phyloP scores from a whole-genome alignment of 2,888 invertebrate genomes.

The Drosophila anceps region DNA sequence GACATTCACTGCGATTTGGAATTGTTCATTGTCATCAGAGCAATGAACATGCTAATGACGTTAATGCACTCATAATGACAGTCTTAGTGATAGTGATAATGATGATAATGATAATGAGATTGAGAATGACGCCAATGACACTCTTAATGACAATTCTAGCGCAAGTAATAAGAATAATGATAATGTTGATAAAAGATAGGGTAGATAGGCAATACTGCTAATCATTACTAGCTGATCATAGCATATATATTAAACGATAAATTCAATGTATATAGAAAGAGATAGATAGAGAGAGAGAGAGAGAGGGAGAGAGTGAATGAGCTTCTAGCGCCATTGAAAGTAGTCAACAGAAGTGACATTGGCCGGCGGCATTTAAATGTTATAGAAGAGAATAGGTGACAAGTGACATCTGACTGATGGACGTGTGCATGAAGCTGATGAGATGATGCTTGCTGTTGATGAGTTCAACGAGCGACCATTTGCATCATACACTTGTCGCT shows the following conservation, averaged over 20 bases:
- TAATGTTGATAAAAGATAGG: not conserved
- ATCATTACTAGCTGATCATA: too few relatives aligned
- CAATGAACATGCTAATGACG: not conserved
- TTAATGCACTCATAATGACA: too few relatives aligned
- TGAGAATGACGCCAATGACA: not conserved
- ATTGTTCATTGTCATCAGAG: not conserved
- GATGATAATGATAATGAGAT: not conserved
- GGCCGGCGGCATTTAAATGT: not conserved
- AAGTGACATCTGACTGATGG: not conserved
- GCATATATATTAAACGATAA: not conserved
- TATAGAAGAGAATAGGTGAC: constrained; percentile 2
- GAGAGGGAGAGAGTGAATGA: not conserved
- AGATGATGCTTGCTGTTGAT: too few relatives aligned
- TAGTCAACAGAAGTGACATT: not conserved
- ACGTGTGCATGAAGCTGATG: not conserved
- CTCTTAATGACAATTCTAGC: not conserved
- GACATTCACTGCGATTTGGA: not conserved
- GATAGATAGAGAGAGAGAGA: not conserved
- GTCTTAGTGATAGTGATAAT: not conserved
- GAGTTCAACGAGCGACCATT: not conserved
- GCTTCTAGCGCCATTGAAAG: not conserved
- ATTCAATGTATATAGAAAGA: not conserved
- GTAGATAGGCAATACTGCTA: too few relatives aligned
- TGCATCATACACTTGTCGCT: constrained; percentile 8
- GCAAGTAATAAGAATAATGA: too few relatives aligned